Evolutionary conservation across 1,140 invertebrate species (phyloP).

Genomic region (Metopolophium dirhodum): DNA sequence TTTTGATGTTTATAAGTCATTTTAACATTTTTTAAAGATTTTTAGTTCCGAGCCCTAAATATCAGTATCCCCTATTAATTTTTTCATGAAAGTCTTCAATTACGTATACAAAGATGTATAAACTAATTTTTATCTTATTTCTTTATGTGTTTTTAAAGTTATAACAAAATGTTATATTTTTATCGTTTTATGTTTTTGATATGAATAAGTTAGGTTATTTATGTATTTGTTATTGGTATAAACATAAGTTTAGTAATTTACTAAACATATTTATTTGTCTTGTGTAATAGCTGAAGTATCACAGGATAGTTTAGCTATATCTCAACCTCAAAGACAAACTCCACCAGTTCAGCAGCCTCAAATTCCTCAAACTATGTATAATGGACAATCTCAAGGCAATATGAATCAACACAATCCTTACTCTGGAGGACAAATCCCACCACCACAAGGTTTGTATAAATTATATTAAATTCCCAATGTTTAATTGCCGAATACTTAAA

Average conservation of each 20-base stretch:
- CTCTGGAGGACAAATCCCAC: constrained; percentile 42
- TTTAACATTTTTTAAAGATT: no score
- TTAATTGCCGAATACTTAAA: neutral
- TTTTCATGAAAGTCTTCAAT: no score
- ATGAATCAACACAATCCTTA: constrained; percentile 54
- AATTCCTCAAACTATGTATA: constrained; percentile 50
- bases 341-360: constrained; percentile 30
- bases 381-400: constrained; percentile 48
- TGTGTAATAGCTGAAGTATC: constrained; percentile 37
- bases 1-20: no score
- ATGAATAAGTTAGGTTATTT: neutral
- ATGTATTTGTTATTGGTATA: neutral
- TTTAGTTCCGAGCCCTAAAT: no score
- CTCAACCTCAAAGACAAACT: constrained; percentile 47
- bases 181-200: neutral
- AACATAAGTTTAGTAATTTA: neutral
- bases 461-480: neutral
- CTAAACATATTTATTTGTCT: neutral
- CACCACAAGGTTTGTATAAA: constrained; percentile 36
- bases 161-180: neutral
- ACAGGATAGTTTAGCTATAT: constrained; percentile 23
- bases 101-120: no score
- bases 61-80: no score
- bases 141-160: neutral
- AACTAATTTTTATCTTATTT: no score